Conservation (phyloP, 2,888 invertebrate species). For the Atrina japonica region DNA sequence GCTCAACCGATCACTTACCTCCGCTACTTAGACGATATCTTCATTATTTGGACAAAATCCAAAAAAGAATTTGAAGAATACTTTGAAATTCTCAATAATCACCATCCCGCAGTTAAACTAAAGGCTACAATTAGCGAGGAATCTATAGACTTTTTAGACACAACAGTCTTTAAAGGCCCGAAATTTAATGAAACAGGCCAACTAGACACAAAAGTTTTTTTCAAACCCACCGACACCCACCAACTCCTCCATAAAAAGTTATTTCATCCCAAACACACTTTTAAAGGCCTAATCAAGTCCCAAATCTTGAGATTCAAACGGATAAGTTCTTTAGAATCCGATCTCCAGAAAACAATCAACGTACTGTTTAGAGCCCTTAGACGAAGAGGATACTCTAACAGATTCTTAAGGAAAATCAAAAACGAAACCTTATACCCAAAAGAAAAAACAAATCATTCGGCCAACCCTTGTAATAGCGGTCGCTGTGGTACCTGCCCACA, state of each 20-base stretch:
- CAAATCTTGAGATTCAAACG: constrained; percentile 16
- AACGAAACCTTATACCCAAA: no score
- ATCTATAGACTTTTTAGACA: constrained; percentile 12
- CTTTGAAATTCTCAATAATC: not conserved
- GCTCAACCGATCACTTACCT: no score
- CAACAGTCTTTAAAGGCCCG: constrained; percentile 12
- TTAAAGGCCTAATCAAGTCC: constrained; percentile 23
- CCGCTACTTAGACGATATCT: no score
- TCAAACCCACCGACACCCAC: constrained; percentile 22
- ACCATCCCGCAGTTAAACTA: constrained; percentile 9
- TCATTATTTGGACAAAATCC: no score
- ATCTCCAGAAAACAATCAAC: no score
- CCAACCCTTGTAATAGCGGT: no score
- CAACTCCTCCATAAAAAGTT: constrained; percentile 26
- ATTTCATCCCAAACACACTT: constrained; percentile 27
- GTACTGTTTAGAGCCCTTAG: no score
- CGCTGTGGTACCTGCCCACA: no score
- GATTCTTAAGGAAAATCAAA: no score
- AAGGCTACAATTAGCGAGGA: not conserved
- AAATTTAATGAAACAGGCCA: constrained; percentile 1
- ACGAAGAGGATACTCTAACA: no score
- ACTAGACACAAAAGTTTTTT: constrained; percentile 19
- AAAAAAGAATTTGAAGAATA: no score
- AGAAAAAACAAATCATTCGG: no score
- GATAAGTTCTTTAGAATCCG: not conserved